Conservation (phyloP, 1,140 invertebrate species). For the Lepidostoma basale region DNA sequence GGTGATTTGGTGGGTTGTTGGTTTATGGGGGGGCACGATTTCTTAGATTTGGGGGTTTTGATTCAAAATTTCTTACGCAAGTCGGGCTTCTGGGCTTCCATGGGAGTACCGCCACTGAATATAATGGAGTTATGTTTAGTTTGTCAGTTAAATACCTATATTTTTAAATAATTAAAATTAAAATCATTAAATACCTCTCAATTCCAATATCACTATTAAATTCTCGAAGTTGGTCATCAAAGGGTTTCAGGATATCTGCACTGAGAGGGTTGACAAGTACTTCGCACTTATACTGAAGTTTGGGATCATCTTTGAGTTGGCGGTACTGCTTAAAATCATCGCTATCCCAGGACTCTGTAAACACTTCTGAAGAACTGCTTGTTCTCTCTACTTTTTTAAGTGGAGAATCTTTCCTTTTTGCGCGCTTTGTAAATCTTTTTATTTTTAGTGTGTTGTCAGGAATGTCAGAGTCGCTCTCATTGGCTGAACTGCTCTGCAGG, state of each 20-base stretch:
- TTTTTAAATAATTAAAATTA: no score
- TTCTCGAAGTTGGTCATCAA: neutral
- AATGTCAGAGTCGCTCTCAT: neutral
- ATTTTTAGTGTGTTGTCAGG: neutral
- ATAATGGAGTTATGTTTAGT: no score
- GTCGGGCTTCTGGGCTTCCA: no score
- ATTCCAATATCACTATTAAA: neutral
- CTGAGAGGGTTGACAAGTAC: neutral
- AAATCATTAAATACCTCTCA: no score
- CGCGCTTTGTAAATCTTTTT: slow-evolving; percentile 4
- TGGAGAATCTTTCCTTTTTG: no score
- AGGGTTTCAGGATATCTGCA: slow-evolving; percentile 1
- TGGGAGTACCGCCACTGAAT: no score
- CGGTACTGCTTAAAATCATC: neutral
- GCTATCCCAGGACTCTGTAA: neutral
- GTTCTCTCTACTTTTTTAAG: no score
- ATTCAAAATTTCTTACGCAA: no score
- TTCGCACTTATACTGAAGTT: neutral
- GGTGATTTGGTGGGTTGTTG: no score
- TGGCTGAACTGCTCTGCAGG: slow-evolving; percentile 13
- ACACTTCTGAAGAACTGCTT: neutral
- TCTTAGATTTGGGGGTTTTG: no score
- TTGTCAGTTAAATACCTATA: no score
- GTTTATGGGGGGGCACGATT: no score
- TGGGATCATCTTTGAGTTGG: slow-evolving; percentile 11